phyloP scores from a whole-genome alignment of 2,797 vertebrate species.

The Glyptemys insculpta region DNA sequence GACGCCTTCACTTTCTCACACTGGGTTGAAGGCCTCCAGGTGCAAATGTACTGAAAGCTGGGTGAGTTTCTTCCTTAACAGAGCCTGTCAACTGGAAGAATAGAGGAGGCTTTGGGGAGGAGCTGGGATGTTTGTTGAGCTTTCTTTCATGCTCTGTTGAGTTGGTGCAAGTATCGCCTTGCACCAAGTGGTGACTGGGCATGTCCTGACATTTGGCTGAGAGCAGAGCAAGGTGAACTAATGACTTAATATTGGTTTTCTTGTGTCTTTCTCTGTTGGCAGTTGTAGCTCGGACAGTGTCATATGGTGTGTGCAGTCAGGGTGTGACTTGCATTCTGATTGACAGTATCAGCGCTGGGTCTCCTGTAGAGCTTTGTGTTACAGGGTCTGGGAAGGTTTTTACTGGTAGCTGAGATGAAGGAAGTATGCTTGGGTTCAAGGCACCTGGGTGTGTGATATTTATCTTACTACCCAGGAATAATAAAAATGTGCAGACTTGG shows the following conservation, averaged over 20 bases:
- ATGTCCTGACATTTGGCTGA: slow-evolving; percentile 11
- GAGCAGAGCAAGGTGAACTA: slow-evolving; percentile 13
- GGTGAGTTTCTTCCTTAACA: not conserved
- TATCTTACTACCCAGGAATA: not conserved
- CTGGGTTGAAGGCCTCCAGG: not conserved
- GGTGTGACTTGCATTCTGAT: not conserved
- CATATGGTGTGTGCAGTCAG: not conserved
- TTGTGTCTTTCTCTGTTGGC: not conserved
- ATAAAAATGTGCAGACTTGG: not conserved
- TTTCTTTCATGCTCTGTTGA: not conserved
- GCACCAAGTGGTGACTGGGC: not conserved
- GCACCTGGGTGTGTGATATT: not conserved
- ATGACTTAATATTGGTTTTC: not conserved
- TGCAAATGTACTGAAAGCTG: not conserved
- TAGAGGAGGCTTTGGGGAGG: not conserved
- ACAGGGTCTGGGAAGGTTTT: not conserved
- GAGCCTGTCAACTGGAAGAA: not conserved
- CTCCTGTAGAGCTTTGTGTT: not conserved
- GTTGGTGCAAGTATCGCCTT: not conserved
- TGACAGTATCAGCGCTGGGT: not conserved
- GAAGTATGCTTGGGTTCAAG: not conserved
- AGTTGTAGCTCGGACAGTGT: not conserved
- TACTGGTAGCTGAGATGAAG: slow-evolving; percentile 23
- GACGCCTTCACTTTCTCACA: not conserved
- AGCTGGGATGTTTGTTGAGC: not conserved